These are phyloP conservation scores for Ranitomeya variabilis DNA, from an alignment of 2,113 vertebrate genomes.

Conservation along the genomic window DNA sequence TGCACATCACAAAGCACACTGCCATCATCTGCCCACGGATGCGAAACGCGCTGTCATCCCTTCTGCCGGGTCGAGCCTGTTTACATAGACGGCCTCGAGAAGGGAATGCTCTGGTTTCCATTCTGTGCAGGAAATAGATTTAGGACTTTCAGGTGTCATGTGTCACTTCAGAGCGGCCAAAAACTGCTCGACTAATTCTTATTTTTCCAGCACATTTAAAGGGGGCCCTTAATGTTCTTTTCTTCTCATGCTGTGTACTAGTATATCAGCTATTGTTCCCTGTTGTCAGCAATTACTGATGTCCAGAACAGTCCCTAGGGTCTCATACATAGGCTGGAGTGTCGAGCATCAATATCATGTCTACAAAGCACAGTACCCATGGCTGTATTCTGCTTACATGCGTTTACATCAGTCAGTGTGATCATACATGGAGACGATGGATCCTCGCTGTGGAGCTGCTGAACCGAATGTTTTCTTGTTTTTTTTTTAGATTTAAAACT, in stretches of 20 bases:
- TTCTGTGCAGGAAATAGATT: slow-evolving; percentile 4
- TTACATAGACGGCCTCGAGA: not conserved
- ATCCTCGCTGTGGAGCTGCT: not conserved
- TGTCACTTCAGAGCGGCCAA: not conserved
- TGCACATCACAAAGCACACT: slow-evolving; percentile 69
- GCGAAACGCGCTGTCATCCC: slow-evolving; percentile 60
- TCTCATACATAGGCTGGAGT: too few relatives aligned
- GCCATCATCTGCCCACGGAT: slow-evolving; percentile 60
- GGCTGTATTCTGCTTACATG: too few relatives aligned
- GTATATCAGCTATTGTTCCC: not conserved
- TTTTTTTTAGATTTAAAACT: too few relatives aligned
- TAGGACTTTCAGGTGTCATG: not conserved
- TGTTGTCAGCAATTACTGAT: not conserved
- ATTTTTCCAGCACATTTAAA: not conserved
- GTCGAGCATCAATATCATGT: too few relatives aligned
- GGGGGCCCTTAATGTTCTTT: not conserved
- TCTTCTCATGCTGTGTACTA: not conserved
- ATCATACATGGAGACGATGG: not conserved
- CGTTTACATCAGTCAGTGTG: too few relatives aligned
- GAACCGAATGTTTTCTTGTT: not conserved
- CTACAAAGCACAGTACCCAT: too few relatives aligned
- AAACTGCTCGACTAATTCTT: not conserved
- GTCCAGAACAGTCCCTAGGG: not conserved
- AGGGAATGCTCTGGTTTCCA: slow-evolving; percentile 54
- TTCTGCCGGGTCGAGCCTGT: slow-evolving; percentile 41